Percentiles rank a stretch among this genome's conserved stretches.
phyloP scores from a whole-genome alignment of 2,113 vertebrate genomes.

The Gymnarchus niloticus region DNA sequence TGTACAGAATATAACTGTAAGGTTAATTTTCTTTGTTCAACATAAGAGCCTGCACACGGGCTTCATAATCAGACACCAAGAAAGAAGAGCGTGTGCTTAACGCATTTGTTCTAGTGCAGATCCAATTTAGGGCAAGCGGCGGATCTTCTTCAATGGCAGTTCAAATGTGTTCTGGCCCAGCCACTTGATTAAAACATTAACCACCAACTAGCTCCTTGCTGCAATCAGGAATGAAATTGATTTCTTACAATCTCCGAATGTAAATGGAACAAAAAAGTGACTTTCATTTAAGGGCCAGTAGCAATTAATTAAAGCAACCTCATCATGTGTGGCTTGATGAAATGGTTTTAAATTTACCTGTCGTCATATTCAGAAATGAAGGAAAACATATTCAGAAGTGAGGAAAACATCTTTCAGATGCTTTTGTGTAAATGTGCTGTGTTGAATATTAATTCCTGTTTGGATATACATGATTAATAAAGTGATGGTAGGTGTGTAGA shows the following conservation, averaged over 20 bases:
- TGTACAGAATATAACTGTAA: too few relatives aligned
- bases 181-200: conserved; percentile 27
- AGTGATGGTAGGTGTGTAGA: not conserved
- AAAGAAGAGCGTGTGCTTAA: not conserved
- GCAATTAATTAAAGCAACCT: conserved; percentile 24
- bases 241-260: conserved; percentile 13
- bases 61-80: too few relatives aligned
- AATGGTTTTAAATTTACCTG: not conserved
- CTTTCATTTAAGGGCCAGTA: conserved; percentile 2
- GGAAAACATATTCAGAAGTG: not conserved
- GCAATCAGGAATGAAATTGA: not conserved
- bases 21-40: too few relatives aligned
- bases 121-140: not conserved
- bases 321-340: not conserved
- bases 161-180: not conserved
- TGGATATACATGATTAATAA: not conserved
- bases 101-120: not conserved
- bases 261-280: conserved; percentile 7
- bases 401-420: not conserved
- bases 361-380: not conserved
- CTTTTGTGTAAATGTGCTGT: not conserved
- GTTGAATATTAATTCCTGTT: not conserved
- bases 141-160: not conserved
- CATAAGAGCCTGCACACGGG: not conserved
- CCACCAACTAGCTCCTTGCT: not conserved